Conservation (phyloP, 2,113 vertebrate genomes). For the Turnix velox region DNA sequence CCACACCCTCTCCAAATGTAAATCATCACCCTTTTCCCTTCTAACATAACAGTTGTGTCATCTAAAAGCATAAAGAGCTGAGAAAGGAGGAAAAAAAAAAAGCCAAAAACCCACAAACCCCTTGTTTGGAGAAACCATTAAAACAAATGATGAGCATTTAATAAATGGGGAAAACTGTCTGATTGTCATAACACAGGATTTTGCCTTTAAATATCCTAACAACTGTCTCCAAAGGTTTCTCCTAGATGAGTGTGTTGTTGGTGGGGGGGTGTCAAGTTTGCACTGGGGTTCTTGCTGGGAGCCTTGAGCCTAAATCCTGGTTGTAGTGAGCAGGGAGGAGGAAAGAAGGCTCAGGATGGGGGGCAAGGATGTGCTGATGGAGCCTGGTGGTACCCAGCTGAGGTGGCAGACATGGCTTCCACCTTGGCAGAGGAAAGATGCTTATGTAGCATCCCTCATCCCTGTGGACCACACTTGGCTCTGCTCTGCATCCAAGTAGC, state of each 20-base stretch:
- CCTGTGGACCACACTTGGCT: rapidly evolving
- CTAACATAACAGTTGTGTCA: constrained; percentile 66
- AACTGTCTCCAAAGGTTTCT: constrained; percentile 20
- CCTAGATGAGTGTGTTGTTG: background rate
- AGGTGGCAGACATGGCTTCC: background rate
- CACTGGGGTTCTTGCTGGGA: background rate
- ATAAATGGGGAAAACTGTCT: constrained; percentile 63
- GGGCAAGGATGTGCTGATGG: background rate
- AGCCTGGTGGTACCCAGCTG: background rate
- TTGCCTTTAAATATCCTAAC: constrained; percentile 57
- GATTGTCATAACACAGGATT: constrained; percentile 66
- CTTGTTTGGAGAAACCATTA: constrained; percentile 71
- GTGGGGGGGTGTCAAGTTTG: background rate
- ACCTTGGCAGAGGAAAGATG: background rate
- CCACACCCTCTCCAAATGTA: constrained; percentile 60
- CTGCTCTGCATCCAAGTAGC: background rate
- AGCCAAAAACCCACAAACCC: too few species aligned
- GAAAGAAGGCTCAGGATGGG: background rate
- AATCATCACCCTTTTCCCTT: constrained; percentile 67
- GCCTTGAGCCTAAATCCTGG: background rate
- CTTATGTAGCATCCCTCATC: rapidly evolving
- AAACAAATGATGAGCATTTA: constrained; percentile 71
- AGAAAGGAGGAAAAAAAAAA: too few species aligned
- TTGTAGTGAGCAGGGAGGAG: rapidly evolving
- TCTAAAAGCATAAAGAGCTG: constrained; percentile 68